Percentiles rank a stretch among this genome's conserved stretches.
These are phyloP conservation scores for Urocitellus parryii DNA, from an alignment of 2,113 vertebrate genomes.

Conservation along the genomic window DNA sequence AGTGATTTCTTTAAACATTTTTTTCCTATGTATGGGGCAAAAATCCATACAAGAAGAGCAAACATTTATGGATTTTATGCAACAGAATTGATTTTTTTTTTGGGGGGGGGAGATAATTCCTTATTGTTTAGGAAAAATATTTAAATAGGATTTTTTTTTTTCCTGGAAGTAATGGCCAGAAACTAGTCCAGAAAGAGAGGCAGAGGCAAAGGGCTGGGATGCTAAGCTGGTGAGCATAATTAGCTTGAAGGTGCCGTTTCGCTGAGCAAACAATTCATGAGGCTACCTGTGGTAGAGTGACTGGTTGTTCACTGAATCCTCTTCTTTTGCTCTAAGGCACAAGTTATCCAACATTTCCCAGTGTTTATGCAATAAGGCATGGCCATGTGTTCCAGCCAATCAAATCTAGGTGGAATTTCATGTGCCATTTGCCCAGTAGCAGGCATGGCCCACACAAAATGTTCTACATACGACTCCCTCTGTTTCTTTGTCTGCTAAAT, in stretches of 20 bases:
- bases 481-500: not conserved
- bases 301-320: not conserved
- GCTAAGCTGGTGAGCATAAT: not conserved
- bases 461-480: not conserved
- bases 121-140: constrained; percentile 36
- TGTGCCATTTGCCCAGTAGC: not conserved
- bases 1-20: constrained; percentile 46
- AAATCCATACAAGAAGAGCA: not conserved
- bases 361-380: not conserved
- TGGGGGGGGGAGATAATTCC: not conserved
- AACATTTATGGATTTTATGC: constrained; percentile 25
- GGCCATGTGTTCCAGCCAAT: not conserved
- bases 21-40: not conserved
- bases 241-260: not conserved
- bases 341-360: not conserved
- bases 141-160: not conserved
- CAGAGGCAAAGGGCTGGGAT: not conserved
- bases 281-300: not conserved
- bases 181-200: not conserved
- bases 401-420: not conserved
- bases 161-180: not conserved
- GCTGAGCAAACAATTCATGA: no score
- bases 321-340: not conserved
- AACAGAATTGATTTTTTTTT: not conserved
- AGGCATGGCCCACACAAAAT: not conserved